phyloP scores from a whole-genome alignment of 2,888 invertebrate species.

The Drosophila prolongata region DNA sequence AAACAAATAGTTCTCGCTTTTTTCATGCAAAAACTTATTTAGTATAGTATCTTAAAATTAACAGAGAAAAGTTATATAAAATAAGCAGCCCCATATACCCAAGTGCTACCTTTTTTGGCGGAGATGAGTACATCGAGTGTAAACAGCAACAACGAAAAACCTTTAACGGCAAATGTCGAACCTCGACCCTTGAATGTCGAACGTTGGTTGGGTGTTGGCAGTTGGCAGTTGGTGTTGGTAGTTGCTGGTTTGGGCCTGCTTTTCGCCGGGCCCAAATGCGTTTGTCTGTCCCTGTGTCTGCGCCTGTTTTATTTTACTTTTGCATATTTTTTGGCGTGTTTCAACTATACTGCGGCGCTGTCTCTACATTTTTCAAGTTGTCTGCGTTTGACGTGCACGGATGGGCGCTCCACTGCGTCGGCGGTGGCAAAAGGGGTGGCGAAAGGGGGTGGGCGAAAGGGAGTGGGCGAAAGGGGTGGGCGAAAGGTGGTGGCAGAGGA shows the following conservation, averaged over 20 bases:
- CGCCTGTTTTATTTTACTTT: slow-evolving; percentile 81
- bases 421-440: slow-evolving; percentile 6
- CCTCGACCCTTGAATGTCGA: slow-evolving; percentile 67
- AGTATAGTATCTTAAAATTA: too few relatives aligned
- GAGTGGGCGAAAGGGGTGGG: not conserved
- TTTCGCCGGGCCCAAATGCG: slow-evolving; percentile 46
- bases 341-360: slow-evolving; percentile 79
- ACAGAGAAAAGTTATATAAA: too few relatives aligned
- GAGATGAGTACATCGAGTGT: slow-evolving; percentile 33
- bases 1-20: not conserved
- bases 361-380: slow-evolving; percentile 81
- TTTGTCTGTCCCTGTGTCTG: slow-evolving; percentile 66
- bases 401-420: slow-evolving; percentile 78
- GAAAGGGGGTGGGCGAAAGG: not conserved
- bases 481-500: not conserved
- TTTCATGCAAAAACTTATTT: too few relatives aligned
- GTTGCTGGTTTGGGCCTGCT: slow-evolving; percentile 32
- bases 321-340: slow-evolving; percentile 81
- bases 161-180: slow-evolving; percentile 79
- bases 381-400: slow-evolving; percentile 81
- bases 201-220: slow-evolving; percentile 23
- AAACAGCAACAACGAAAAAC: slow-evolving; percentile 60
- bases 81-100: slow-evolving; percentile 7
- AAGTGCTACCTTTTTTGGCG: slow-evolving; percentile 2
- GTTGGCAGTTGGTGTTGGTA: slow-evolving; percentile 16